These are phyloP conservation scores for Coluber constrictor DNA, from an alignment of 2,797 vertebrate genomes.

Conservation along the genomic window DNA sequence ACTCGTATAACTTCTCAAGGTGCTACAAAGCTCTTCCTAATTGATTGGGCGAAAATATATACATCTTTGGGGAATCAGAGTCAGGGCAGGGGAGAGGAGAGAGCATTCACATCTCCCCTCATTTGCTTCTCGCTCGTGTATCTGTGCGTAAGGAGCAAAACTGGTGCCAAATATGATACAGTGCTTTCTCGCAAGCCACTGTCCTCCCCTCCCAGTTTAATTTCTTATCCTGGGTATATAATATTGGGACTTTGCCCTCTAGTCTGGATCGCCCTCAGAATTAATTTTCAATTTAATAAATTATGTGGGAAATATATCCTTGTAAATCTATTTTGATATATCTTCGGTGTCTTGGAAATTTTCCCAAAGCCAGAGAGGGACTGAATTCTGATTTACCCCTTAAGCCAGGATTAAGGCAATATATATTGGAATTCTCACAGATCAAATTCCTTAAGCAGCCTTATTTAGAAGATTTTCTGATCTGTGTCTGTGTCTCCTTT, in stretches of 20 bases:
- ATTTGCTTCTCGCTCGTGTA: neutral
- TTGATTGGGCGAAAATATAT: neutral
- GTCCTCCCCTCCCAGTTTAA: neutral
- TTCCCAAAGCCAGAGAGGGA: neutral
- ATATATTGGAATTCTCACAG: neutral
- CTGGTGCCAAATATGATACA: neutral
- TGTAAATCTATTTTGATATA: neutral
- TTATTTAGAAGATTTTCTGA: neutral
- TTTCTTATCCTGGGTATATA: neutral
- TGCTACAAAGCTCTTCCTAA: neutral
- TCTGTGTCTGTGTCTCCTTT: too few relatives aligned
- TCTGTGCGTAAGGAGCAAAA: neutral
- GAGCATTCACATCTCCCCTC: neutral
- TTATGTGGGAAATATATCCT: neutral
- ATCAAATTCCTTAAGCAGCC: neutral
- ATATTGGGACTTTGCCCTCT: neutral
- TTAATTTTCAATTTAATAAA: neutral
- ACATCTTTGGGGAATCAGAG: neutral
- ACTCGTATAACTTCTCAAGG: neutral
- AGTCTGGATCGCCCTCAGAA: neutral
- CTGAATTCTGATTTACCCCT: neutral
- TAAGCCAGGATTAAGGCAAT: neutral
- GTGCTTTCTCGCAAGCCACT: neutral
- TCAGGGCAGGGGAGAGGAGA: neutral
- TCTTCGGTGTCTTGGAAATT: neutral